These are phyloP conservation scores for Vespertilio murinus DNA, from an alignment of 2,797 vertebrate genomes.

Conservation along the genomic window DNA sequence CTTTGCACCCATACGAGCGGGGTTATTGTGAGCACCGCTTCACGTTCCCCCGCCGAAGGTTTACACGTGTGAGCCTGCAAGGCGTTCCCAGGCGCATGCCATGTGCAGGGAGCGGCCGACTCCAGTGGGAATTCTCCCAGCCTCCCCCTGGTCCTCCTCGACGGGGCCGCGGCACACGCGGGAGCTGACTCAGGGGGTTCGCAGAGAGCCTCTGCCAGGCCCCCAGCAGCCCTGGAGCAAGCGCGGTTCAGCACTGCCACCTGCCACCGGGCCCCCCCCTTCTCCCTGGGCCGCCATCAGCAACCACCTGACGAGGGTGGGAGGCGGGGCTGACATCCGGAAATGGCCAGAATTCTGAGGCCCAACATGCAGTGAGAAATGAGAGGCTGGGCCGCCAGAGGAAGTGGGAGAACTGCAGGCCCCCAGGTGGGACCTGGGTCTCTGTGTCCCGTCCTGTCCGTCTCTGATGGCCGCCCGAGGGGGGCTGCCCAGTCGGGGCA, in stretches of 20 bases:
- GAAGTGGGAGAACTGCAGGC: neutral
- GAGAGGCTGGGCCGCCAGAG: neutral
- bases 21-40: neutral
- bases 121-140: neutral
- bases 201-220: neutral
- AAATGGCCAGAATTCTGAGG: neutral
- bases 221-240: neutral
- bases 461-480: neutral
- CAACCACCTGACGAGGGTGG: neutral
- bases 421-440: neutral
- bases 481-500: neutral
- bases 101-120: neutral
- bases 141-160: neutral
- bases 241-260: neutral
- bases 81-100: neutral
- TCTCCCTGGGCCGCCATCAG: neutral
- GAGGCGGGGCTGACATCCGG: neutral
- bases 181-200: neutral
- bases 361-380: neutral
- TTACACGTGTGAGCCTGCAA: neutral
- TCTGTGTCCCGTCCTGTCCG: neutral
- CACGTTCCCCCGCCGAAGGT: neutral
- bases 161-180: neutral
- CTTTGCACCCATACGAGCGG: fast-evolving
- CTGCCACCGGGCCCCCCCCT: neutral